Evolutionary conservation across 1,140 invertebrate genomes (phyloP), one percentile per base, ranked within the genome.

Genomic region (Riptortus pedestris): DNA sequence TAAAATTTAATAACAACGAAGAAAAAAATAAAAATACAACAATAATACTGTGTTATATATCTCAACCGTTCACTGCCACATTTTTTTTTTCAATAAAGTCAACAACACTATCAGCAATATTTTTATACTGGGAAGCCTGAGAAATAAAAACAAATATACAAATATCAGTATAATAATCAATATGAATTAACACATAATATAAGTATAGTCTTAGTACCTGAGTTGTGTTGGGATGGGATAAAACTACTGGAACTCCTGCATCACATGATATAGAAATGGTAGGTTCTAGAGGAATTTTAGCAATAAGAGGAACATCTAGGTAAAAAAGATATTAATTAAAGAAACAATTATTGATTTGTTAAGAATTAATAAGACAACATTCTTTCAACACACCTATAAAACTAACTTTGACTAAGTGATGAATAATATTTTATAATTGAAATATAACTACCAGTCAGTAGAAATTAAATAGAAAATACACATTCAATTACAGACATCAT

Each of bases 201-300:
- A n/a, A n/a, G n/a, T n/a, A n/a, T n/a, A n/a, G n/a, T n/a, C n/a
- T n/a, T n/a, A n/a, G n/a, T 58, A 83, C 78, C 66, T 82, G 77
- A 65, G 69, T 68, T 70, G 78, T 82, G 24, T 86, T 75, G 0
- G 86, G 83, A 43, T 85, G 72, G 45, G 82, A 79, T 43, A 93
- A 75, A 29, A 91, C 85, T 28, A 91, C 78, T 11, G 91, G 92
- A 65, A 83, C 81, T 14, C 91, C 91, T 60, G 71, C 77, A 72
- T 93, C 90, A 65, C 83, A 83, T 66, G 83, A 80, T 67, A 84
- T 77, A 4, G 83, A 80, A 69, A 93, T 87, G 55, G 77, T 74
- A 9, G 81, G 73, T 66, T 90, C 79, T 1, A 94, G 76, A 58
- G 91, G 90, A 66, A 95, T 81, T 71, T 84, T 84, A 65, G 81